A percentile compares a stretch with the other conserved stretches of the same genome.
These are phyloP conservation scores for Hippoglossus hippoglossus DNA, from an alignment of 2,797 vertebrate genomes.

Conservation along the genomic window DNA sequence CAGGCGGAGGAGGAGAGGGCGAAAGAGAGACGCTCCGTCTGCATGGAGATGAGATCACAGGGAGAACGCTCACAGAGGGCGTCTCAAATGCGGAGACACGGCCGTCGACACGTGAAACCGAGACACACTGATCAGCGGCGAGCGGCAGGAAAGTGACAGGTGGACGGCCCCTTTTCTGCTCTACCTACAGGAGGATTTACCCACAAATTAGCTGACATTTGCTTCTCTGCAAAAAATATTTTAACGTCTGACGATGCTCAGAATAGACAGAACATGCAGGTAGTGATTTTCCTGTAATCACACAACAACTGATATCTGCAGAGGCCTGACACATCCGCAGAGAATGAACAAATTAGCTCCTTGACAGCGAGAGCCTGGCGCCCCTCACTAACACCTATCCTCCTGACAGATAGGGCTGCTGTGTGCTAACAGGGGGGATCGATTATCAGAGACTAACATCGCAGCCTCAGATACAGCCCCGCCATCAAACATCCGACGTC, in stretches of 20 bases:
- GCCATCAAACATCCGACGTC: constrained; percentile 48
- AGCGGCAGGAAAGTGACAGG: constrained; percentile 36
- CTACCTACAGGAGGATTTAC: constrained; percentile 12
- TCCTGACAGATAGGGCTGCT: constrained; percentile 62
- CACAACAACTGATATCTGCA: constrained; percentile 15
- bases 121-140: constrained; percentile 39
- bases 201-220: constrained; percentile 10
- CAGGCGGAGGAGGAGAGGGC: constrained; percentile 59
- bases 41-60: constrained; percentile 73
- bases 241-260: neutral
- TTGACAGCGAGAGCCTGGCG: constrained; percentile 48
- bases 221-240: constrained; percentile 4
- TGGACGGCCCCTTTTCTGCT: constrained; percentile 20
- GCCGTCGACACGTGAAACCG: constrained; percentile 36
- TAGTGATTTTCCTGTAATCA: constrained; percentile 6
- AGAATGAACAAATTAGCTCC: constrained; percentile 56
- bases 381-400: constrained; percentile 61
- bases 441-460: constrained; percentile 74
- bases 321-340: constrained; percentile 14
- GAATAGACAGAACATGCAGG: neutral
- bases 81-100: constrained; percentile 46
- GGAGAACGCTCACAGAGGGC: constrained; percentile 41
- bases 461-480: constrained; percentile 53
- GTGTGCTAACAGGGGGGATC: constrained; percentile 67
- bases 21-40: constrained; percentile 71